Evolutionary conservation across 2,113 vertebrate species (phyloP), one percentile per base, ranked within the genome.

Genomic region (Pao palembangensis): DNA sequence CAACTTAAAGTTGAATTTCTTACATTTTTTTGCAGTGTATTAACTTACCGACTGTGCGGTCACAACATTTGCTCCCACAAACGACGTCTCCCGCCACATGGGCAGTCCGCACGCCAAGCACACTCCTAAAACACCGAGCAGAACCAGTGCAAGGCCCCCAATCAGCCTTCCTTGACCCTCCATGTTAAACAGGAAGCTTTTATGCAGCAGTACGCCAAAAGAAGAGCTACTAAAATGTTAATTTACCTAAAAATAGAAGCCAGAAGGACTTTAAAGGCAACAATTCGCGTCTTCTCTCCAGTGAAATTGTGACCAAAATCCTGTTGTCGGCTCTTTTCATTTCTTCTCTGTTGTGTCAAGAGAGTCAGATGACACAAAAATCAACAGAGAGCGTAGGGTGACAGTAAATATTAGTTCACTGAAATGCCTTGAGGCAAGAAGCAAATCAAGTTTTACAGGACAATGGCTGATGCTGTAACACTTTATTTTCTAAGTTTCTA

Each of bases 21-120:
- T 28, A 7, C 4, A 28, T 2, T 28, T 7, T 28, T 28, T 5
- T 28, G 25, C 25, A 5, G 25, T 1, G 25, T 28, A 28, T 28
- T 28, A 1, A 63, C 71, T 72, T 54, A 81, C 79, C 64, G 48
- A 57, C 4, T 78, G 79, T 50, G 71, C 57, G 3, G 71, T 66
- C 21, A 75, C 54, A 42, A 72, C 31, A 53, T 81, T 82, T 25
- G 72, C 55, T 55, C 71, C 79, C 13, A 75, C 68, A 49, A 75
- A 73, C 50, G 62, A 73, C 1, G 62, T 51, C 19, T 73, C 72
- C 0, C 72, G 61, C 75, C 69, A 82, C 79, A 78, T 70, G 3
- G 69, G 79, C n/a, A 81, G 55, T 20, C 71, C 75, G 55, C 68
- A 75, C 1, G 31, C 4, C 58, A 81, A 11, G 65, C 55, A 46